phyloP scores from a whole-genome alignment of 2,113 vertebrate genomes.

The Myiozetetes cayanensis region DNA sequence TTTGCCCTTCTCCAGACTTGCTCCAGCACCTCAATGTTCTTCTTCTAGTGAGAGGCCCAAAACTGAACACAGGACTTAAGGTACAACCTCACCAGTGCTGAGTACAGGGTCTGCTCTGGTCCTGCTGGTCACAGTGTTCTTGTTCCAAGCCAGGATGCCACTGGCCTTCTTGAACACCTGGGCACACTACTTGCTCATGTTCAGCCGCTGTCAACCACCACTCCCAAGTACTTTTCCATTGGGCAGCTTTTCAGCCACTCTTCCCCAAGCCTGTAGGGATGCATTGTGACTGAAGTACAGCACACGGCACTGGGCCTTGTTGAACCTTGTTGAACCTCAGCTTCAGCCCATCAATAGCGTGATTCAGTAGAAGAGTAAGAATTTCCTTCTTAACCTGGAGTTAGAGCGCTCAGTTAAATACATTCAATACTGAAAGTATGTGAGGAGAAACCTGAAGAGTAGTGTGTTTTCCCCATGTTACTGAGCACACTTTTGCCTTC shows the following conservation, averaged over 20 bases:
- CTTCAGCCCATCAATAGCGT: not conserved
- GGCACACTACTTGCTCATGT: not conserved
- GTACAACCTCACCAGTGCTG: not conserved
- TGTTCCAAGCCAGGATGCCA: not conserved
- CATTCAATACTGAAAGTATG: not conserved
- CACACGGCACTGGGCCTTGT: too few species aligned
- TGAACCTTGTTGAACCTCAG: not conserved
- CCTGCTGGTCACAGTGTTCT: not conserved
- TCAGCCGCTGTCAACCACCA: not conserved
- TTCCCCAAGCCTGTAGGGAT: fast-evolving
- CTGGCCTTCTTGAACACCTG: not conserved
- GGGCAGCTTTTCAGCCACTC: not conserved
- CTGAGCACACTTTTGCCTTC: not conserved
- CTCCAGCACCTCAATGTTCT: not conserved
- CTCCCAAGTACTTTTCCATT: not conserved
- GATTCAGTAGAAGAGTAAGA: not conserved
- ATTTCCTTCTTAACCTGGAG: not conserved
- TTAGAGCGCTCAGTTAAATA: not conserved
- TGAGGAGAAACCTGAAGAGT: not conserved
- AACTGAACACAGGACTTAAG: not conserved
- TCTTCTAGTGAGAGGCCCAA: not conserved
- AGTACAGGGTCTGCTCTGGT: not conserved
- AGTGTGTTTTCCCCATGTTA: fast-evolving
- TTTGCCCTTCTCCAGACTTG: fast-evolving
- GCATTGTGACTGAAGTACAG: not conserved